Conservation (phyloP, 2,888 invertebrate genomes). For the Desoria tigrina region DNA sequence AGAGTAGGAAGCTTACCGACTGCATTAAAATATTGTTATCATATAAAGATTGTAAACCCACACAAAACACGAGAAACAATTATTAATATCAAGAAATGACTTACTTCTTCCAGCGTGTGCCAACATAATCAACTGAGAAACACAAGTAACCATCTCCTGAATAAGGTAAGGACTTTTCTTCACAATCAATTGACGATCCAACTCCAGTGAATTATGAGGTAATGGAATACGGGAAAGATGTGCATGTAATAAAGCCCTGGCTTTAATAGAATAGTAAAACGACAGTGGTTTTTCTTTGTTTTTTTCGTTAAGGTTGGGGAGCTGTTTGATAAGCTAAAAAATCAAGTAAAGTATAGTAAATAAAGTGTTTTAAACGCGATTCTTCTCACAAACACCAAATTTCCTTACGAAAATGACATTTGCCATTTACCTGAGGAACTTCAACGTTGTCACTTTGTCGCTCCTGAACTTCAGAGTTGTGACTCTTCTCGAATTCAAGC, state of each 20-base stretch:
- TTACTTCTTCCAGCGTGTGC: constrained; percentile 86
- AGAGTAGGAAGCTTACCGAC: constrained; percentile 81
- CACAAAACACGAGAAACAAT: not conserved
- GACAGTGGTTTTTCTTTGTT: constrained; percentile 94
- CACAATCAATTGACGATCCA: constrained; percentile 79
- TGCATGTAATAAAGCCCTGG: constrained; percentile 91
- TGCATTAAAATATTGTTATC: constrained; percentile 57
- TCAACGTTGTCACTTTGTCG: constrained; percentile 92
- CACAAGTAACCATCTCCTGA: constrained; percentile 95
- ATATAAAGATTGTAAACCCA: constrained; percentile 16
- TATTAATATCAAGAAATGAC: constrained; percentile 55
- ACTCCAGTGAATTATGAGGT: constrained; percentile 75
- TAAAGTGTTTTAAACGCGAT: not conserved
- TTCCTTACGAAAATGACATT: too few relatives aligned
- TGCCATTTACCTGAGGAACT: constrained; percentile 84
- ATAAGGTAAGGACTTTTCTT: constrained; percentile 92
- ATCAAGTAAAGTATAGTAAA: not conserved
- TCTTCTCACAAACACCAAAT: not conserved
- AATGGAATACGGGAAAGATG: constrained; percentile 84
- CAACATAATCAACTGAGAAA: constrained; percentile 87
- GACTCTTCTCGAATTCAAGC: constrained; percentile 89
- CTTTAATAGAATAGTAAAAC: constrained; percentile 80
- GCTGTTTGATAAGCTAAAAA: constrained; percentile 79
- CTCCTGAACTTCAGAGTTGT: constrained; percentile 91
- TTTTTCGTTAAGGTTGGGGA: constrained; percentile 91